Conservation (phyloP, 2,113 vertebrate genomes). For the Thryonomys swinderianus region DNA sequence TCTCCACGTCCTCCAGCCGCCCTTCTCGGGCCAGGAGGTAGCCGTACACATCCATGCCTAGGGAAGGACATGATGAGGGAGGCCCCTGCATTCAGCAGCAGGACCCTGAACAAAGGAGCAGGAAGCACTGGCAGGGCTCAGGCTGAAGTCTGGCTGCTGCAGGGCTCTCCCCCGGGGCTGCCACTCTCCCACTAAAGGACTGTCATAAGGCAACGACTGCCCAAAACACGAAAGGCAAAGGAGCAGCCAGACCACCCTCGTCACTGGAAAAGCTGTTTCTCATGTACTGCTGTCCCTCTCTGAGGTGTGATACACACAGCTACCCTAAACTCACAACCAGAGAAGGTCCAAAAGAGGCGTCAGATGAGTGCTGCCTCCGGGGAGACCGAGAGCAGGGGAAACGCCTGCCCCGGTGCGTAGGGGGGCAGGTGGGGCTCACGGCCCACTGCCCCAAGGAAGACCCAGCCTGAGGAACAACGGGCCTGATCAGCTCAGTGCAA, state of each 20-base stretch:
- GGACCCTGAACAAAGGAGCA: neutral
- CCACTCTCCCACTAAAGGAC: conserved; percentile 25
- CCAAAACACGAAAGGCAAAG: neutral
- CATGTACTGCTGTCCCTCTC: neutral
- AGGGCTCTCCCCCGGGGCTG: neutral
- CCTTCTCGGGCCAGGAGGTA: conserved; percentile 97
- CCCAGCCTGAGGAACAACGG: too few relatives aligned
- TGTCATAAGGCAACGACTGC: neutral
- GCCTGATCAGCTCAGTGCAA: too few relatives aligned
- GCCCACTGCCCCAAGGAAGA: neutral
- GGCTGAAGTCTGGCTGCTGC: neutral
- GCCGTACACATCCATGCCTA: conserved; percentile 99
- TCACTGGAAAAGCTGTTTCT: neutral
- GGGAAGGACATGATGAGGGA: neutral
- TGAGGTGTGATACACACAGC: neutral
- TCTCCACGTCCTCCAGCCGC: conserved; percentile 98
- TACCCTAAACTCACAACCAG: conserved; percentile 24
- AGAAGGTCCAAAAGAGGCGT: conserved; percentile 44
- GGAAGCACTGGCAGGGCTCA: neutral
- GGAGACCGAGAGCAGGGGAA: neutral
- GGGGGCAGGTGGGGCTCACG: neutral
- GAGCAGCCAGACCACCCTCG: neutral
- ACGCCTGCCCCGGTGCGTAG: neutral
- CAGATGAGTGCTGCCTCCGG: neutral
- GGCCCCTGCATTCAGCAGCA: neutral